Percentiles rank a stretch among this genome's conserved stretches.
Conservation (phyloP, 2,797 vertebrate genomes). For the Pipistrellus nathusii region DNA sequence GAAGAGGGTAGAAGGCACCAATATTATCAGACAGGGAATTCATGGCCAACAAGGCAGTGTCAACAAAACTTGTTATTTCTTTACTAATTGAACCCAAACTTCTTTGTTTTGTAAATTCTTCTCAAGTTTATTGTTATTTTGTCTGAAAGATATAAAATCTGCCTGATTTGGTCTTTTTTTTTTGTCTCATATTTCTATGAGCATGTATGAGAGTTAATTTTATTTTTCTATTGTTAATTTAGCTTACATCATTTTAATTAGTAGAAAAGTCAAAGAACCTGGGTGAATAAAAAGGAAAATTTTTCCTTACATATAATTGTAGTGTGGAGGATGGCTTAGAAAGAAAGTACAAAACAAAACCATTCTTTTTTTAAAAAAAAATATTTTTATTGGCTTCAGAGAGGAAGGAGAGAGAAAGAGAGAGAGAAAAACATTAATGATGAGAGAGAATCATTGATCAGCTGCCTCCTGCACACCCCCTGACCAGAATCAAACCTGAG, state of each 20-base stretch:
- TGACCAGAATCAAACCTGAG: no score
- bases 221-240: neutral
- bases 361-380: neutral
- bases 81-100: neutral
- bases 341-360: neutral
- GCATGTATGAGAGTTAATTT: neutral
- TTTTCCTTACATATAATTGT: neutral
- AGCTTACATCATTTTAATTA: neutral
- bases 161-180: neutral
- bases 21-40: neutral
- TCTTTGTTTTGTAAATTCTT: neutral
- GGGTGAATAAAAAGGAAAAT: neutral
- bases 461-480: no score
- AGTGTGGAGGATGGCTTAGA: neutral
- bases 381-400: no score
- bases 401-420: no score
- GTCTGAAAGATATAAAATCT: neutral
- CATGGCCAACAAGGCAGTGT: no score
- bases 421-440: no score
- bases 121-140: neutral
- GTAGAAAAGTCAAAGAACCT: neutral
- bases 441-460: no score
- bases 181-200: neutral
- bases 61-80: neutral
- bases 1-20: neutral